Percentiles rank a stretch among this genome's conserved stretches.
Conservation (phyloP, 53 echinoderm and acorn worm genomes). For the Zoroaster sp. region DNA sequence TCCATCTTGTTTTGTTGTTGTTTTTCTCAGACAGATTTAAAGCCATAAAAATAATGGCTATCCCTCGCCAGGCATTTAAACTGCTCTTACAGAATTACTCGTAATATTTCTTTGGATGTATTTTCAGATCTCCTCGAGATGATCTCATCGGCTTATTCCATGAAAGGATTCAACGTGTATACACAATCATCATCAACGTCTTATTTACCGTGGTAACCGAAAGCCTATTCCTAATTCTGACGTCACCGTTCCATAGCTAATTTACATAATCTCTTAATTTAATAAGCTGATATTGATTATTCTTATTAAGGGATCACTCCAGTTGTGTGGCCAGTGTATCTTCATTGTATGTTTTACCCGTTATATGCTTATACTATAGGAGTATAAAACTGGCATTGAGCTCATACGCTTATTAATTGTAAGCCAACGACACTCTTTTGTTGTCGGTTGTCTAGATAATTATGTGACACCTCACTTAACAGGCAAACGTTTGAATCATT, state of each 20-base stretch:
- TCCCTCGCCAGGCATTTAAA: too few relatives aligned
- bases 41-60: too few relatives aligned
- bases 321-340: not conserved
- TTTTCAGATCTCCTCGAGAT: not conserved
- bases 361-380: not conserved
- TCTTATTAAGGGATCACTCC: not conserved
- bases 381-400: not conserved
- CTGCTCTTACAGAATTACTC: too few relatives aligned
- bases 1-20: too few relatives aligned
- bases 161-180: not conserved
- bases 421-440: not conserved
- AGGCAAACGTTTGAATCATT: not conserved
- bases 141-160: not conserved
- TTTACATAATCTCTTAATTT: slow-evolving; percentile 65
- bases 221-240: slow-evolving; percentile 9
- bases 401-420: too few relatives aligned
- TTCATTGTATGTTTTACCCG: not conserved
- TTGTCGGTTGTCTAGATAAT: not conserved
- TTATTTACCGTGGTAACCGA: slow-evolving; percentile 75
- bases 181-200: not conserved
- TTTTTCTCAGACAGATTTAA: too few relatives aligned
- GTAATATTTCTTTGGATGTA: too few relatives aligned
- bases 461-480: not conserved
- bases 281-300: slow-evolving; percentile 63
- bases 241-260: slow-evolving; percentile 26